A percentile compares a stretch with the other conserved stretches of the same genome.
Conservation (phyloP, 2,113 vertebrate species). For the Oreochromis tanganicae region DNA sequence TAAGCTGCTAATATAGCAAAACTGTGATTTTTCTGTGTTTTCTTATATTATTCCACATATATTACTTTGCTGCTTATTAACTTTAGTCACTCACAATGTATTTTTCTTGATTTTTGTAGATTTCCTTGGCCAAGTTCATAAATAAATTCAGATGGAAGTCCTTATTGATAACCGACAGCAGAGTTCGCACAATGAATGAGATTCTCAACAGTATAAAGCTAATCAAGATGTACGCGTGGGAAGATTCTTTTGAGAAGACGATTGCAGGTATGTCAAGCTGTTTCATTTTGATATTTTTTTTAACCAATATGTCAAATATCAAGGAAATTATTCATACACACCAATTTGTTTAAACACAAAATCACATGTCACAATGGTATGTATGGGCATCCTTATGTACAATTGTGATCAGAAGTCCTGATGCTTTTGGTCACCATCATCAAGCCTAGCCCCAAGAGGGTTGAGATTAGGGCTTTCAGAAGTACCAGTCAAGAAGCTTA, state of each 20-base stretch:
- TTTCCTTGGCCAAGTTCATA: constrained; percentile 67
- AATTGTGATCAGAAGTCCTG: background rate
- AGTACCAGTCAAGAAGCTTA: background rate
- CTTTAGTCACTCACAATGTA: background rate
- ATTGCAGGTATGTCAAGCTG: constrained; percentile 55
- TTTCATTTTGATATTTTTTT: background rate
- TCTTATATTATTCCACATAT: background rate
- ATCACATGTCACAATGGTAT: background rate
- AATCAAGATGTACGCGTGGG: constrained; percentile 82
- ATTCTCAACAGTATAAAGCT: constrained; percentile 80
- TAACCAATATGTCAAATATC: background rate
- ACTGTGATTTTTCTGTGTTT: background rate
- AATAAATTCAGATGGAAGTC: constrained; percentile 60
- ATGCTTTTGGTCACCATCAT: background rate
- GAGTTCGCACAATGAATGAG: constrained; percentile 78
- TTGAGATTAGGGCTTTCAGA: background rate
- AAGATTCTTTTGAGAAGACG: constrained; percentile 73
- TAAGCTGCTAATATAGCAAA: background rate
- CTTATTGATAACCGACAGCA: constrained; percentile 66
- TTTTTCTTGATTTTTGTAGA: constrained; percentile 52
- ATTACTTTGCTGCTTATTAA: background rate
- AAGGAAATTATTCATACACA: background rate
- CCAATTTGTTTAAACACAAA: background rate
- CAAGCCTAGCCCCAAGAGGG: background rate
- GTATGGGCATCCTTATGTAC: background rate